These are phyloP conservation scores for Acanthopagrus latus DNA, from an alignment of 2,797 vertebrate species.

Conservation along the genomic window DNA sequence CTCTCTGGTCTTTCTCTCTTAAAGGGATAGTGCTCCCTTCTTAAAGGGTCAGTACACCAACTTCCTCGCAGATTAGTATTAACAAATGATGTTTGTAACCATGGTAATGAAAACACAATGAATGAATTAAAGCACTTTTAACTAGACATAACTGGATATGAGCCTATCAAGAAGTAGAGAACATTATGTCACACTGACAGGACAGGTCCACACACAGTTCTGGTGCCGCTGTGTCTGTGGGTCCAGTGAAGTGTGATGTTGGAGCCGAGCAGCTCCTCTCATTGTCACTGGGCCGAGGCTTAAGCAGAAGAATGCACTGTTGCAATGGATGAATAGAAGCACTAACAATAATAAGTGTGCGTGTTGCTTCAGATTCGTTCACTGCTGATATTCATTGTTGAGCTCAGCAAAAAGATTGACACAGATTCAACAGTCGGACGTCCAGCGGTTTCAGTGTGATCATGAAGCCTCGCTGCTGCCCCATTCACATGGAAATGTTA, in stretches of 20 bases:
- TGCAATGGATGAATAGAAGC: conserved; percentile 1
- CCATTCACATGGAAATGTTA: conserved; percentile 47
- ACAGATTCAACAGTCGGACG: conserved; percentile 25
- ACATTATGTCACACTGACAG: too few species aligned
- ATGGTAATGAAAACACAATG: too few species aligned
- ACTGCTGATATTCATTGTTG: conserved; percentile 2
- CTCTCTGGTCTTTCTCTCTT: too few species aligned
- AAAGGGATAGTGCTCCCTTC: too few species aligned
- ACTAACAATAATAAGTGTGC: conserved; percentile 24
- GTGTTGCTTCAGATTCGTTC: conserved; percentile 18
- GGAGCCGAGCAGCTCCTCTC: conserved; percentile 2
- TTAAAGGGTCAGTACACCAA: too few species aligned
- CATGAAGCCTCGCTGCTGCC: conserved; percentile 15
- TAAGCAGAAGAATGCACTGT: conserved; percentile 40
- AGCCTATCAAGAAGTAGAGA: too few species aligned
- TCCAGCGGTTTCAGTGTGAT: conserved; percentile 18
- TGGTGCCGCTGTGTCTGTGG: too few species aligned
- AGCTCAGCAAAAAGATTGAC: conserved; percentile 16
- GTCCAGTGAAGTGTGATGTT: background rate
- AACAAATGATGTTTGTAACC: too few species aligned
- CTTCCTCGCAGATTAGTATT: too few species aligned
- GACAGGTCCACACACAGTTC: too few species aligned
- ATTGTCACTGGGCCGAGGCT: background rate
- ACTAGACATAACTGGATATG: too few species aligned
- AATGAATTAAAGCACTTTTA: too few species aligned